Base-by-base conservation (phyloP, 2,888 invertebrate genomes). In the Acronicta alni region DNA sequence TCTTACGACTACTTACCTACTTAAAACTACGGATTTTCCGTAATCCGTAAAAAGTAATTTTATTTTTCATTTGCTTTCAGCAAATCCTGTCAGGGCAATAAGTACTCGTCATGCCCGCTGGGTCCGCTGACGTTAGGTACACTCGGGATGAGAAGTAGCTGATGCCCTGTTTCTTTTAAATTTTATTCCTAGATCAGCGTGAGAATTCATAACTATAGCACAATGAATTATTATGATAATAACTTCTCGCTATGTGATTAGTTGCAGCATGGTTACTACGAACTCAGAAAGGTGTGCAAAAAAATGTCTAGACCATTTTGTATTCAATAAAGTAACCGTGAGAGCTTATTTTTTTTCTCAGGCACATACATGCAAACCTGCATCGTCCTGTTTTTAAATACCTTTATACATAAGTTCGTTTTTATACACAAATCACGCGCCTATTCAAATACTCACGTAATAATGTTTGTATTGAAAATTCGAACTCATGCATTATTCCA, bases 381-480 rank as follows among this genome's bases (percentile, higher is more conserved):
- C 38, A 56, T 53, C 55, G 67, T 68, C n/a, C 35, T 52, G 55
- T 42, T 63, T 71, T 54, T 44, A 47, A 54, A 71, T 57, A 46
- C 38, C 35, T 48, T 61, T 35, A 55, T 54, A 64, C 65, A 57
- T 12, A 44, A 15, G 17, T 35, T 10, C 47, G 8, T 67, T n/a
- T 67, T 55, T 32, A 48, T 32, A 72, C 3, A 49, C 68, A 41
- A 55, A 68, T 68, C 68, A 72, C 73, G 67, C 17, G 12, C 38
- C 32, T 38, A 38, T 55, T 45, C 44, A 44, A 48, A 67, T 47
- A 39, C 39, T 42, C 30, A 44, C 18, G 15, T 64, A 49, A 18
- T 18, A 37, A 53, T 57, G 39, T 2, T n/a, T 37, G 16, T 32
- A 48, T 42, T 45, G 38, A 39, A 42, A 58, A 42, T 70, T 71